Base-by-base conservation (phyloP, 2,888 invertebrate species). In the Diloba caeruleocephala region DNA sequence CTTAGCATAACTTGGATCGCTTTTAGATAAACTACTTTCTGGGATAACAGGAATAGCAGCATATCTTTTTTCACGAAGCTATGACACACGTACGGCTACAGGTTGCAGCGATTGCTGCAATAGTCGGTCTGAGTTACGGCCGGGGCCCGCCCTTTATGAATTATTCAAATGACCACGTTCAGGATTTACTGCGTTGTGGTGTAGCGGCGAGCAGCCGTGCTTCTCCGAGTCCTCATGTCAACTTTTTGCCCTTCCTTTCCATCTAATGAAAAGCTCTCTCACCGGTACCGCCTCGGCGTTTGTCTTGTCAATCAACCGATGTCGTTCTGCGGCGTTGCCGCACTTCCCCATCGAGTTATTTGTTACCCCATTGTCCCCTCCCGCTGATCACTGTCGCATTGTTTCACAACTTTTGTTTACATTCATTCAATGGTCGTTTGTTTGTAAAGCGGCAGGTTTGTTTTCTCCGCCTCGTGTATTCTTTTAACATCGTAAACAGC, bases 341-440 rank as follows among this genome's bases (percentile, higher is more conserved):
- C 79, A 79, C 84, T 88, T 86, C 86, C 85, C 83, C 81, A 68
- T 79, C 74, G 82, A 87, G 86, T 89, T 90, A 90, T 90, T 89
- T 88, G 91, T 91, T 90, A 80, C 82, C 82, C 87, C 81, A 92
- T 92, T 92, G 91, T 92, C 76, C 79, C 79, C 78, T 75, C 77
- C 79, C 74, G 81, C 81, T 82, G 85, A 87, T 89, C 87, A 86
- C 82, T 85, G 89, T 86, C 84, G 80, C 84, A 90, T 90, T 91
- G 90, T 92, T 85, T 87, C 82, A 75, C 81, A 77, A 82, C 85
- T 87, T 87, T 90, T 90, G 90, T 90, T 90, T 92, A 89, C 84
- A 85, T 85, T 85, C 79, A 79, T 75, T 87, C 82, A 79, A 84
- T 84, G 79, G 79, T 79, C 81, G 82, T 86, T 88, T 89, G 86